These are phyloP conservation scores for Sebastiscus tertius DNA, from an alignment of 2,797 vertebrate genomes.

Conservation along the genomic window DNA sequence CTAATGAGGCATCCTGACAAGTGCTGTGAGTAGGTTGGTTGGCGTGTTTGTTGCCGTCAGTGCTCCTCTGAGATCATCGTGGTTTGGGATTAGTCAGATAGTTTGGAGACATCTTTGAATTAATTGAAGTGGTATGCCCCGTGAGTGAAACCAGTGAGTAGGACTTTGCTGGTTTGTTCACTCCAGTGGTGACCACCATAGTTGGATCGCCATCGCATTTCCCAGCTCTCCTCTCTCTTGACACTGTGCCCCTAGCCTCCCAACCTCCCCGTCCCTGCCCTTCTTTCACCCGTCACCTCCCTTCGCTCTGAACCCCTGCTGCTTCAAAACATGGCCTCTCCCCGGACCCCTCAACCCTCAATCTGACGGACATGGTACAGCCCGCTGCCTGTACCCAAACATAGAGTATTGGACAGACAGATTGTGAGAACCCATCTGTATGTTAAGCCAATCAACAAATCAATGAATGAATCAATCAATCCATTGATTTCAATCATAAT, in stretches of 20 bases:
- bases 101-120: background rate
- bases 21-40: slow-evolving; percentile 35
- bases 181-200: slow-evolving; percentile 23
- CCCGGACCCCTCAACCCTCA: slow-evolving; percentile 36
- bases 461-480: slow-evolving; percentile 73
- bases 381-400: slow-evolving; percentile 35
- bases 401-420: slow-evolving; percentile 28
- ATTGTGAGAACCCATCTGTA: slow-evolving; percentile 65
- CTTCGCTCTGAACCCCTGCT: slow-evolving; percentile 66
- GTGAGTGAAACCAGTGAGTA: background rate
- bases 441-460: slow-evolving; percentile 72
- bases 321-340: slow-evolving; percentile 71
- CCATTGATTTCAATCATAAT: slow-evolving; percentile 75
- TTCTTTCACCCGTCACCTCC: slow-evolving; percentile 49
- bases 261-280: slow-evolving; percentile 17
- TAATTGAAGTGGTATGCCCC: background rate
- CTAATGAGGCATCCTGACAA: slow-evolving; percentile 42
- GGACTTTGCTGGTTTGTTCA: background rate
- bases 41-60: slow-evolving; percentile 11
- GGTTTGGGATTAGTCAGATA: slow-evolving; percentile 6
- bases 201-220: slow-evolving; percentile 53
- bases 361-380: slow-evolving; percentile 43
- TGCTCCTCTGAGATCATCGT: slow-evolving; percentile 9
- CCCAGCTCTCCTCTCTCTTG: slow-evolving; percentile 77
- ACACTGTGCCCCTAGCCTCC: slow-evolving; percentile 57